Evolutionary conservation across 2,888 invertebrate species (phyloP), one percentile per base, ranked within the genome.

Genomic region (Muscina levida): DNA sequence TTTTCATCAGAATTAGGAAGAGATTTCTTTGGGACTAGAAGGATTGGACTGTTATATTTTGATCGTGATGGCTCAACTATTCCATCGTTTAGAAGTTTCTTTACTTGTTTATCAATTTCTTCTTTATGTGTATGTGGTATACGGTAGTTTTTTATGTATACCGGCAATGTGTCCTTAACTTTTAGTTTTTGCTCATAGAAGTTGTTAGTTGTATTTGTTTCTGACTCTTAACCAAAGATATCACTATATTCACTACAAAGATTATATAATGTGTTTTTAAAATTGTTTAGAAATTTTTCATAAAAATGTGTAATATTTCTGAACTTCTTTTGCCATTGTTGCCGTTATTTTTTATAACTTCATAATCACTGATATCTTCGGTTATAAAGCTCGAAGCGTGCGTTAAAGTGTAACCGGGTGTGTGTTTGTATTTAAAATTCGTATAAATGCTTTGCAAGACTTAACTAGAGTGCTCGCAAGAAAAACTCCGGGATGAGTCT

Each of bases 211-310:
- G 51, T 62, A 26, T 79, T 77, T 51, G 39, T 48, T 71, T 82
- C 77, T 31, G 74, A 68, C 79, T 78, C 78, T 59, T 78, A 75
- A 8, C 66, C 78, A 44, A 83, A 83, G 24, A 83, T 72, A 78
- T 83, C 77, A 17, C 19, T 59, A 46, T 74, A 79, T 44, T 68
- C 15, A 2, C 48, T 15, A 31, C 77, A 72, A 48, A 53, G 13
- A 39, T 68, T 17, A 17, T 57, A 26, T 46, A 37, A 19, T 4
- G 57, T 76, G 19, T 42, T 67, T 19, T 62, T 68, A 44, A 72
- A 56, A 68, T 48, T 22, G 72, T 73, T 26, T 13, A 48, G 68
- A 68, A 48, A 46, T 75, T 48, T 66, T 42, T 67, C 42, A 53
- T 48, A 53, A 51, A 70, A 70, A 77, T 48, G 31, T 62, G 10